Evolutionary conservation across 2,888 invertebrate species (phyloP), one percentile per base, ranked within the genome.

Genomic region (Tachina lurida): DNA sequence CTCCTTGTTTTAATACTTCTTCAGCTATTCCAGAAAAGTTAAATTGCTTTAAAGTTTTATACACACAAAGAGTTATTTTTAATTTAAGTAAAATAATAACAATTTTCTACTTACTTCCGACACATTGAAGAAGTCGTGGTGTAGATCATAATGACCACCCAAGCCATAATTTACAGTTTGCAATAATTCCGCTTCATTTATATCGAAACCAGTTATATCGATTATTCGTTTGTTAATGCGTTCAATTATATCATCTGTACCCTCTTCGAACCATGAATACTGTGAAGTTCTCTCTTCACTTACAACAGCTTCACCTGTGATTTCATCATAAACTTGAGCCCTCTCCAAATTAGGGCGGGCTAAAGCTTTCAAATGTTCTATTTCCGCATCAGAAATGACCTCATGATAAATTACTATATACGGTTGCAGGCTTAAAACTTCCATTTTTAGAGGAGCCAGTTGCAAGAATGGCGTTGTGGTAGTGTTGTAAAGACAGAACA

Each of bases 121-220:
- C 3, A 43, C 0, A 0, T 0, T 0, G 22, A 91, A 90, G 87
- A 88, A 91, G 68, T 92, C 92, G n/a, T 63, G 43, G 54, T 92
- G 92, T 45, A 94, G 94, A 45, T 93, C 94, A 90, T 95, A 95
- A 89, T 95, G 95, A 1, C 95, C 95, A 41, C 95, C 95, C 9
- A 91, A 89, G 5, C 91, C 92, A 65, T 92, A 92, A 74, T 91
- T 91, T 19, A 90, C 84, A 75, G 91, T 89, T 76, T 91, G 91
- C 87, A 91, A 90, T 12, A 88, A 62, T 80, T 91, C 95, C 0
- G 95, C 94, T 22, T 94, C 94, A 3, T 91, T 91, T 92, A 95
- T 93, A 65, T 94, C 93, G 56, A 96, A 90, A 31, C 94, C 94
- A 4, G 95, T 95, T 89, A 95, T 92, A 78, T 94, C 93, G 62